Percentiles rank a stretch among this genome's conserved stretches.
phyloP scores from a whole-genome alignment of 2,888 invertebrate species.

The Cheilosia impressa region DNA sequence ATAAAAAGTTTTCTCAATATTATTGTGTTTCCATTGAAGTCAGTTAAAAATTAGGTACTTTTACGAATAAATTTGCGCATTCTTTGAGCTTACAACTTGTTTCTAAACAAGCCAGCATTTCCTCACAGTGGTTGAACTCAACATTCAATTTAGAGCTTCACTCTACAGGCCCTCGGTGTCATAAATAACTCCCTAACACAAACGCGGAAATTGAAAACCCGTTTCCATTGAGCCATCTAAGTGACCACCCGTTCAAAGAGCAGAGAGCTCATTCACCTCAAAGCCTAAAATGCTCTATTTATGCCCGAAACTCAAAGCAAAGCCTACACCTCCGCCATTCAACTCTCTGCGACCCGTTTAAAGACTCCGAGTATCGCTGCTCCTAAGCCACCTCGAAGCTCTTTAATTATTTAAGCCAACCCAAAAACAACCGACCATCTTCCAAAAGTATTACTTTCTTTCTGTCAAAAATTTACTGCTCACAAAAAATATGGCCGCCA shows the following conservation, averaged over 20 bases:
- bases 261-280: neutral
- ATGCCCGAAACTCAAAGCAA: slow-evolving; percentile 4
- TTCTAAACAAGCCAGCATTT: too few species aligned
- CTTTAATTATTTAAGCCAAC: slow-evolving; percentile 61
- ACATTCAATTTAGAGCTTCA: too few species aligned
- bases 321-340: neutral
- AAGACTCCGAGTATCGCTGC: neutral
- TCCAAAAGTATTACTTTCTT: slow-evolving; percentile 63
- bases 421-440: slow-evolving; percentile 37
- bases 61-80: too few species aligned
- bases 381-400: slow-evolving; percentile 34
- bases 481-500: slow-evolving; percentile 37
- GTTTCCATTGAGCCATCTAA: neutral
- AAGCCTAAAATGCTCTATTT: neutral
- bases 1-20: too few species aligned
- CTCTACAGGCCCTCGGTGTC: too few species aligned
- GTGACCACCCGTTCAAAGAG: neutral
- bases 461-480: slow-evolving; percentile 45
- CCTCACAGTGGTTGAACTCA: too few species aligned
- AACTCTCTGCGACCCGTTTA: neutral
- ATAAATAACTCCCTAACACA: too few species aligned
- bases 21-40: too few species aligned
- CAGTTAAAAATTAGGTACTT: too few species aligned
- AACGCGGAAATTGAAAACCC: neutral
- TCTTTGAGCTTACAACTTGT: too few species aligned